Percentiles rank a stretch among this genome's conserved stretches.
Conservation (phyloP, 2,797 vertebrate species). For the Halcyon smyrnensis region DNA sequence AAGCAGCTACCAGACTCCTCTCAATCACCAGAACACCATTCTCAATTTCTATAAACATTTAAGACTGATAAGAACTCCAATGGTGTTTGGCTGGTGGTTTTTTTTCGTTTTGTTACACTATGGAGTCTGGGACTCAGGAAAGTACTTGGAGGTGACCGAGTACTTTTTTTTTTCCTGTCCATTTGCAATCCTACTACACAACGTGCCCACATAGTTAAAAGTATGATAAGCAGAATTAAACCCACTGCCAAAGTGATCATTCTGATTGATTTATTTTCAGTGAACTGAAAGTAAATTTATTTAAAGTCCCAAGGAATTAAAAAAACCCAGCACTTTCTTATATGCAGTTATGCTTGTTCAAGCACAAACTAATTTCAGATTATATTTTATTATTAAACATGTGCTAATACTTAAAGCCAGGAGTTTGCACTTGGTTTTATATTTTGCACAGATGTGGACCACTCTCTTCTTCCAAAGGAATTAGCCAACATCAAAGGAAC, state of each 20-base stretch:
- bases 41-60: background rate
- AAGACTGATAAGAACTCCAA: background rate
- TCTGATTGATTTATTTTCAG: background rate
- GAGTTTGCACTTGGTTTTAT: background rate
- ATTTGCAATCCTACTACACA: background rate
- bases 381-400: background rate
- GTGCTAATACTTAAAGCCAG: background rate
- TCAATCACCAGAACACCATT: background rate
- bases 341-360: background rate
- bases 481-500: constrained; percentile 13
- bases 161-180: background rate
- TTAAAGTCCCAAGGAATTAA: background rate
- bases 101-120: background rate
- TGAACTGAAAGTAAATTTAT: background rate
- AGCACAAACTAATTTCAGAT: background rate
- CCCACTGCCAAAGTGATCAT: background rate
- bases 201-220: fast-evolving
- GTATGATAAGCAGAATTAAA: background rate
- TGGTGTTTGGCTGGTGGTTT: too few relatives aligned
- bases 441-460: background rate
- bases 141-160: fast-evolving
- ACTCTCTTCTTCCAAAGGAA: background rate
- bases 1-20: background rate
- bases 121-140: background rate
- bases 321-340: background rate